A percentile compares a stretch with the other conserved stretches of the same genome.
phyloP scores from a whole-genome alignment of 2,888 invertebrate genomes.

The Plagiodera versicolora region DNA sequence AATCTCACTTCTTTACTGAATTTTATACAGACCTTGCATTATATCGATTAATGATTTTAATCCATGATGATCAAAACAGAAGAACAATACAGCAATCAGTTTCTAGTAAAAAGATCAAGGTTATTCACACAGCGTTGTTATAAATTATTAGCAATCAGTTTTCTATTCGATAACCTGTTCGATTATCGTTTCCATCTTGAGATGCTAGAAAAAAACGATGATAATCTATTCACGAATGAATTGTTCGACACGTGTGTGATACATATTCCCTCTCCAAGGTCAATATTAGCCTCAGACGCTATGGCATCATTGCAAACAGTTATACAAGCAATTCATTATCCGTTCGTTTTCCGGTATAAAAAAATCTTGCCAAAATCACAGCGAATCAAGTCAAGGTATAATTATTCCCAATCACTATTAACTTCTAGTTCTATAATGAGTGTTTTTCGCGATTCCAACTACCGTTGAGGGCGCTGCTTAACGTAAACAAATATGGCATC shows the following conservation, averaged over 20 bases:
- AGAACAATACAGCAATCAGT: neutral
- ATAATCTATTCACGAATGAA: neutral
- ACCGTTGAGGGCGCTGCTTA: too few relatives aligned
- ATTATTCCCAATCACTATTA: too few relatives aligned
- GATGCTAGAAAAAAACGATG: neutral
- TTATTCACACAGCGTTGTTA: neutral
- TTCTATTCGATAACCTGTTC: neutral
- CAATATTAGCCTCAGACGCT: slow-evolving; percentile 11
- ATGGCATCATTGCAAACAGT: slow-evolving; percentile 1
- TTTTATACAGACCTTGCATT: too few relatives aligned
- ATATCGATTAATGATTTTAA: too few relatives aligned
- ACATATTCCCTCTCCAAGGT: slow-evolving; percentile 15
- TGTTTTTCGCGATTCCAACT: too few relatives aligned
- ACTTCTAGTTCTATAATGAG: too few relatives aligned
- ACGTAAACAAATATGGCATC: too few relatives aligned
- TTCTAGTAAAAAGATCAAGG: neutral
- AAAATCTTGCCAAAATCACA: too few relatives aligned
- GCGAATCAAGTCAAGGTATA: too few relatives aligned
- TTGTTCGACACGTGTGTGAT: slow-evolving; percentile 18
- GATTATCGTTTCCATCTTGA: neutral
- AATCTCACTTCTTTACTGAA: too few relatives aligned
- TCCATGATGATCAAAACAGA: too few relatives aligned
- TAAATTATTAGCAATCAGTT: neutral
- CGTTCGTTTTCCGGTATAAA: neutral
- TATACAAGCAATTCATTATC: slow-evolving; percentile 10